Evolutionary conservation across 2,113 vertebrate genomes (phyloP), one percentile per base, ranked within the genome.

Genomic region (Lynx canadensis): DNA sequence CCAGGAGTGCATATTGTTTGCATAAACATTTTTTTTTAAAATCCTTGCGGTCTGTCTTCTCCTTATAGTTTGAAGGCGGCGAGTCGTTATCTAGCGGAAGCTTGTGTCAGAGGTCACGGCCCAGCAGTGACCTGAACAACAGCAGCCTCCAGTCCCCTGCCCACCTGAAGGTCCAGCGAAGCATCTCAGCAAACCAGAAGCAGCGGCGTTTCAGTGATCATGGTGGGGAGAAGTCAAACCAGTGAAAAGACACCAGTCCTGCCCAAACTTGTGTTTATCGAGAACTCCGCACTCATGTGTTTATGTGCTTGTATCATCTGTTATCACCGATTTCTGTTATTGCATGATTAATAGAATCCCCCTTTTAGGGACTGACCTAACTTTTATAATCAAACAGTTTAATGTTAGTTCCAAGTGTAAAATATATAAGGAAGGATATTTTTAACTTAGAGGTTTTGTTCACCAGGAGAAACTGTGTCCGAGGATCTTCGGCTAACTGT

Each of bases 191-290:
- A 89, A 99, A 99, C 96, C 99, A 99, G 99, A 99, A 99, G 88
- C 99, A 99, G 90, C 99, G 99, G 21, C 99, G 99, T 78, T 99
- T 99, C 99, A 99, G 99, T 57, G 99, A 99, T 98, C 99, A 99
- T 91, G 99, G 99, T 99, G 98, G 99, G 98, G 98, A 98, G 98
- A 87, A 85, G 99, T 98, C 98, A 98, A 97, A 98, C 96, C 98
- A 98, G 98, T 98, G 98, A 98, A 98, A 97, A 99, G 98, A 98
- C 98, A 90, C 96, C 79, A 76, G 71, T 96, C 97, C 74, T 25
- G 0, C 83, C 60, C 71, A 41, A 4, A 45, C 52, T 11, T 50
- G 21, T 21, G 10, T 48, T 98, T 93, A 91, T 98, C 98, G 98
- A 89, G 93, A 93, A 97, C 97, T 97, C 76, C 88, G 84, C 76